Evolutionary conservation across 2,797 vertebrate species (phyloP).

Genomic region (Spatula versicolor): DNA sequence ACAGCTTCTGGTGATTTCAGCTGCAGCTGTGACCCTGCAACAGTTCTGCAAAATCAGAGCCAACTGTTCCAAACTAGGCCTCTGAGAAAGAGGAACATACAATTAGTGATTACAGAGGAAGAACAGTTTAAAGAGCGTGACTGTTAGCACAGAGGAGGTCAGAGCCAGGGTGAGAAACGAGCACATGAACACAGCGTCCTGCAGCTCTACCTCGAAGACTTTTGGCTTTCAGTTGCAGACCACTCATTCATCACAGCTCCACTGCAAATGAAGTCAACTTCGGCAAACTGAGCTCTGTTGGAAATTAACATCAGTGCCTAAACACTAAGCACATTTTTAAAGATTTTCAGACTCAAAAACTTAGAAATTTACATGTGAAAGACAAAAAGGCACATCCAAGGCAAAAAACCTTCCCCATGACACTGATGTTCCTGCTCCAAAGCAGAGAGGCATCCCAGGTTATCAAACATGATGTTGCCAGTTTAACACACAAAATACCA

Average conservation of each 20-base stretch:
- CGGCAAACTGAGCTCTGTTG: neutral
- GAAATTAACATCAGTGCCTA: neutral
- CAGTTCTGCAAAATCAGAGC: constrained; percentile 9
- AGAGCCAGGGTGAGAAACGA: neutral
- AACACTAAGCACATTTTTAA: neutral
- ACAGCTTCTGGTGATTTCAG: neutral
- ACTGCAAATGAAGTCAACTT: neutral
- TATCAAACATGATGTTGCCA: neutral
- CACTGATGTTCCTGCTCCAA: neutral
- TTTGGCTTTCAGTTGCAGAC: neutral
- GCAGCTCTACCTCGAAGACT: neutral
- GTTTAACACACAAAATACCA: neutral
- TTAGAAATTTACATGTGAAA: neutral
- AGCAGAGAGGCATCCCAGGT: neutral
- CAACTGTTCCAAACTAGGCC: neutral
- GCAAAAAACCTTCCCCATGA: neutral
- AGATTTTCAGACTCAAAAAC: neutral
- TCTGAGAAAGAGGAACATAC: neutral
- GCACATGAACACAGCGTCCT: neutral
- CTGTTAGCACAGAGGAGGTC: neutral
- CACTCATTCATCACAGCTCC: neutral
- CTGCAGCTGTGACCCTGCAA: neutral
- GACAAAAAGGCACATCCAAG: rapidly evolving
- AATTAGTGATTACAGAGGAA: neutral
- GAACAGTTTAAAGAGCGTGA: neutral